Conservation (phyloP, 2,888 invertebrate species). For the Drosophila putrida region DNA sequence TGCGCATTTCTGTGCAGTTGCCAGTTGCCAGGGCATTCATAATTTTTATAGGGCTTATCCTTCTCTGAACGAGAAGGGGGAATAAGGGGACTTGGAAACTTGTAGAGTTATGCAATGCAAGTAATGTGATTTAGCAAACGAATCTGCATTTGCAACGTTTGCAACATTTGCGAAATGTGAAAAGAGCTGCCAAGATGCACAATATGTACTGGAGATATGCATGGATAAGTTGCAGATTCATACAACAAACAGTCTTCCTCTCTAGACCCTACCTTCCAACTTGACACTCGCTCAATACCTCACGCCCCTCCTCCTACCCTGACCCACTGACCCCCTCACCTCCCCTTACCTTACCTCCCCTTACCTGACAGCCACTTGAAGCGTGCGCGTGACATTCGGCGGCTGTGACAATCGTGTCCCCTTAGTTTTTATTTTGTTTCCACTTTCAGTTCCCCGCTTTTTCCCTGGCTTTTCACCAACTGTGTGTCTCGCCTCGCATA, state of each 20-base stretch:
- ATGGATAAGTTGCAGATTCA: conserved; percentile 13
- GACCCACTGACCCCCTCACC: neutral
- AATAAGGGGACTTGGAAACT: neutral
- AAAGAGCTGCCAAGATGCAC: conserved; percentile 35
- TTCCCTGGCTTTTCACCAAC: neutral
- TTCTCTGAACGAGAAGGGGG: neutral
- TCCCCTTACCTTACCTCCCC: conserved; percentile 5
- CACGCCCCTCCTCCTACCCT: neutral
- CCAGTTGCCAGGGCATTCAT: conserved; percentile 46
- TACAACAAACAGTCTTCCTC: conserved; percentile 12
- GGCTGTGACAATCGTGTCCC: conserved; percentile 61
- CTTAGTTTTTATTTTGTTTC: conserved; percentile 1
- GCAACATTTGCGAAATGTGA: conserved; percentile 24
- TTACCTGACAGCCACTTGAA: conserved; percentile 64
- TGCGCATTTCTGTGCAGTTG: conserved; percentile 56
- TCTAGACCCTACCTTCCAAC: conserved; percentile 1
- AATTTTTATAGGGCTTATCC: conserved; percentile 32
- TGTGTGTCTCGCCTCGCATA: conserved; percentile 34
- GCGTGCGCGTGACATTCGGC: conserved; percentile 77
- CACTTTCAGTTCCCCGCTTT: conserved; percentile 11
- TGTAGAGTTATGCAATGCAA: conserved; percentile 1
- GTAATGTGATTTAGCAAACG: conserved; percentile 39
- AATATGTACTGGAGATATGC: conserved; percentile 1
- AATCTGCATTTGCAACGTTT: conserved; percentile 46
- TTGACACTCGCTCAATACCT: neutral